These are phyloP conservation scores for Tympanuchus pallidicinctus DNA, from an alignment of 2,113 vertebrate genomes.

Conservation along the genomic window DNA sequence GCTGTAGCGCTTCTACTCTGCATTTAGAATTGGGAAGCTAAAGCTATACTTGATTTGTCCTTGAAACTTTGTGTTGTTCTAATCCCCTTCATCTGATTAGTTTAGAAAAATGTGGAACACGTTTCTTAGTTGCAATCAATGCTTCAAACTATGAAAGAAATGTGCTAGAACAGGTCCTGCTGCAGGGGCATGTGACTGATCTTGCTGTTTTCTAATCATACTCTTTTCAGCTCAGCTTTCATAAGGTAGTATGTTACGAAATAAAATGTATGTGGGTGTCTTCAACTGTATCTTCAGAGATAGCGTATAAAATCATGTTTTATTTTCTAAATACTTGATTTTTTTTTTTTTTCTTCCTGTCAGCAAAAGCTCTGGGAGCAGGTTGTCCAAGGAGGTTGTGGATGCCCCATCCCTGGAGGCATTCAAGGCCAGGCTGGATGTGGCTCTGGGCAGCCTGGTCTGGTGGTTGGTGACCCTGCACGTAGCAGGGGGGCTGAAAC, in stretches of 20 bases:
- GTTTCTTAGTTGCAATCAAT: background rate
- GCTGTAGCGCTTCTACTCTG: background rate
- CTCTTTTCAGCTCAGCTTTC: slow-evolving; percentile 9
- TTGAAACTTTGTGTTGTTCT: background rate
- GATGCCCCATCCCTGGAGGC: too few species aligned
- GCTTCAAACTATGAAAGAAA: slow-evolving; percentile 49
- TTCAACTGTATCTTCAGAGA: background rate
- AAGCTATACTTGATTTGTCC: background rate
- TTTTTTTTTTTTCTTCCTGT: background rate
- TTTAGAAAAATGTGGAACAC: background rate
- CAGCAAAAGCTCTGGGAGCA: background rate
- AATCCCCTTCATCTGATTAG: background rate
- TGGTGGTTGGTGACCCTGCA: too few species aligned
- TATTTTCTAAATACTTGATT: background rate
- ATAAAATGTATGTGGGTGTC: background rate
- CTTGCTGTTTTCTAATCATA: slow-evolving; percentile 15
- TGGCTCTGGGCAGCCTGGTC: too few species aligned
- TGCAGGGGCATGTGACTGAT: slow-evolving; percentile 41
- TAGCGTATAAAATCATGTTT: background rate
- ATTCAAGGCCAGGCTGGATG: too few species aligned
- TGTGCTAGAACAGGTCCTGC: slow-evolving; percentile 62
- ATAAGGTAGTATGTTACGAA: background rate
- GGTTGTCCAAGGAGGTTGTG: too few species aligned
- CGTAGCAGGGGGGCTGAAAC: too few species aligned
- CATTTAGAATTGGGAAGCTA: background rate